Evolutionary conservation across 2,888 invertebrate species (phyloP).

Genomic region (Brachyopa scutellaris): DNA sequence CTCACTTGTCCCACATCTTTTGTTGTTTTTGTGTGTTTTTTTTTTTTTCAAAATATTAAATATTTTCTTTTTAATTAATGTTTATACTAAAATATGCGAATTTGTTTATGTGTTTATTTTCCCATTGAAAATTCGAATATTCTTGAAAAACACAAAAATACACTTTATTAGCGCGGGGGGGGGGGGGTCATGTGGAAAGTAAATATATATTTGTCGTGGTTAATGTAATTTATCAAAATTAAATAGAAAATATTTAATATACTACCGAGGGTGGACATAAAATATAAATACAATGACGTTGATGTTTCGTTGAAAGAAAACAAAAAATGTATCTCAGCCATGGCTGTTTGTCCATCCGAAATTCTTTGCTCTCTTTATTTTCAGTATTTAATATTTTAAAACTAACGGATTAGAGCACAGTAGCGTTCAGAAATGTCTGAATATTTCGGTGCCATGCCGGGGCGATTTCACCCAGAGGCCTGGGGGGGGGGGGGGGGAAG

Average conservation of each 20-base stretch:
- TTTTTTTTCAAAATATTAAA: no score
- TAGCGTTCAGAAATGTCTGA: no score
- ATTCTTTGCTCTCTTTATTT: no score
- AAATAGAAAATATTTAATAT: neutral
- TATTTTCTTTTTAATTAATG: neutral
- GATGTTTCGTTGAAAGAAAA: neutral
- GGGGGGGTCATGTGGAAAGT: neutral
- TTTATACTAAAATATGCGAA: neutral
- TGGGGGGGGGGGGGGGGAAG: no score
- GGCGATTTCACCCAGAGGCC: no score
- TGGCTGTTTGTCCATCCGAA: no score
- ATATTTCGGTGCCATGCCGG: no score
- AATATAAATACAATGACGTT: neutral
- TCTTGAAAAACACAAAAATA: neutral
- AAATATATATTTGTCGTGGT: neutral
- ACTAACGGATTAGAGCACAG: no score
- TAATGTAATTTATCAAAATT: constrained; percentile 1
- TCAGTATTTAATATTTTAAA: no score
- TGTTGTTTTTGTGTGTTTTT: no score
- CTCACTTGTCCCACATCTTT: constrained; percentile 19
- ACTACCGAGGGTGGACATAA: neutral
- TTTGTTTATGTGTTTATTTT: constrained; percentile 3
- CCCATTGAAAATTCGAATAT: neutral
- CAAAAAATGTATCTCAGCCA: neutral
- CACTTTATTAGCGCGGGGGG: no score